A percentile compares a stretch with the other conserved stretches of the same genome.
phyloP scores from a whole-genome alignment of 2,113 vertebrate genomes.

The Megalops atlanticus region DNA sequence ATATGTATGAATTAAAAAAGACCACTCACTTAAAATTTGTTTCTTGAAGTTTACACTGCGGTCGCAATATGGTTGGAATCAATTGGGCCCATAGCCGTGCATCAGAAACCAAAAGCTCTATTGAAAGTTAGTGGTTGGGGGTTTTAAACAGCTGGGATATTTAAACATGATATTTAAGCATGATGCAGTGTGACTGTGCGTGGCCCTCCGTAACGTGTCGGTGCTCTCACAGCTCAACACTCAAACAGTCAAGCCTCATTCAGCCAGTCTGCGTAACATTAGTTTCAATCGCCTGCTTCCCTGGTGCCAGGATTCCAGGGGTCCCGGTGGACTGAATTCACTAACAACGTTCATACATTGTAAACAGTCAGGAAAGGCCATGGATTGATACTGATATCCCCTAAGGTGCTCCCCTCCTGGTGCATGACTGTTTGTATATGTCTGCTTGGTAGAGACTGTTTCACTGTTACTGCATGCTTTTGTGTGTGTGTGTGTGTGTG shows the following conservation, averaged over 20 bases:
- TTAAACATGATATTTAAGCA: neutral
- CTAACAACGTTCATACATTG: conserved; percentile 53
- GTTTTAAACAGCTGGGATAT: neutral
- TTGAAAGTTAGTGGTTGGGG: too few relatives aligned
- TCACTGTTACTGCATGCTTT: conserved; percentile 27
- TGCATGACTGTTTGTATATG: conserved; percentile 55
- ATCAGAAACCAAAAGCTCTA: too few relatives aligned
- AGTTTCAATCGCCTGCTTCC: neutral
- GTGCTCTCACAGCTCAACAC: neutral
- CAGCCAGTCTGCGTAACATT: neutral
- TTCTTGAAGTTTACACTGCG: neutral
- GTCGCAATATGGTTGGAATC: neutral
- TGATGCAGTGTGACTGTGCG: neutral
- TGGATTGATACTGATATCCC: conserved; percentile 61
- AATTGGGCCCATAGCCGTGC: neutral
- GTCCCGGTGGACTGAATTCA: conserved; percentile 42
- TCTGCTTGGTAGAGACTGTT: conserved; percentile 54
- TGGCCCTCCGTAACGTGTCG: neutral
- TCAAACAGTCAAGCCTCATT: neutral
- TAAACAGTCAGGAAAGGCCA: conserved; percentile 58
- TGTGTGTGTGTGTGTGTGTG: conserved; percentile 29
- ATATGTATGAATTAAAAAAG: too few relatives aligned
- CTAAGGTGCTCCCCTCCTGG: conserved; percentile 53
- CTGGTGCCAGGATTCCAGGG: conserved; percentile 13
- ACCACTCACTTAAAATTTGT: too few relatives aligned